Percentiles rank a stretch among this genome's conserved stretches.
These are phyloP conservation scores for Andinoacara biseriatus DNA, from an alignment of 2,113 vertebrate species.

Conservation along the genomic window DNA sequence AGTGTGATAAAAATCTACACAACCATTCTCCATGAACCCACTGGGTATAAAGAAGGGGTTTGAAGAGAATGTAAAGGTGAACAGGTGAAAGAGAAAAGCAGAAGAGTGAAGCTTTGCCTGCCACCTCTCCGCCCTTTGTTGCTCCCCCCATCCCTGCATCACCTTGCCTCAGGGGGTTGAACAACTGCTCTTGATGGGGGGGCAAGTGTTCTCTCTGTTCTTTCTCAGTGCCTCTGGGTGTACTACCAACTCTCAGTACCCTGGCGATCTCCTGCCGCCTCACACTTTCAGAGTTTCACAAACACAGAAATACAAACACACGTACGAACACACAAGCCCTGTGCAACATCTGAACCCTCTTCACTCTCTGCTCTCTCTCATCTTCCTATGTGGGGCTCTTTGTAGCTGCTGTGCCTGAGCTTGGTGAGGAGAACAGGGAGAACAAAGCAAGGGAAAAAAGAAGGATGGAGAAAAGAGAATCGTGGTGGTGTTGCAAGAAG, in stretches of 20 bases:
- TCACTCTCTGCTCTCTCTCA: slow-evolving; percentile 75
- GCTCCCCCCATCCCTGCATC: slow-evolving; percentile 72
- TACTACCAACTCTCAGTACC: slow-evolving; percentile 77
- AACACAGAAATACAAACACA: slow-evolving; percentile 63
- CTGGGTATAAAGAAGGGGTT: slow-evolving; percentile 71
- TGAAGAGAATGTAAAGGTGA: slow-evolving; percentile 74
- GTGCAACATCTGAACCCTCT: slow-evolving; percentile 73
- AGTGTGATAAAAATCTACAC: slow-evolving; percentile 26
- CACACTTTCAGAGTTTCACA: slow-evolving; percentile 67
- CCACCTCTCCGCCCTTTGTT: slow-evolving; percentile 68
- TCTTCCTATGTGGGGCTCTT: slow-evolving; percentile 80
- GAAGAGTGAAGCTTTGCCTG: slow-evolving; percentile 67
- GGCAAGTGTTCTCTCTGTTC: slow-evolving; percentile 80
- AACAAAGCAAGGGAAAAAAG: slow-evolving; percentile 68
- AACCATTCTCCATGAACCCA: slow-evolving; percentile 64
- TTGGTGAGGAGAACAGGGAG: slow-evolving; percentile 67
- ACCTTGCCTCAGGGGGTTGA: slow-evolving; percentile 76
- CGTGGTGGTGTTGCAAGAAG: slow-evolving; percentile 51
- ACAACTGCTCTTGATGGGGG: slow-evolving; percentile 78
- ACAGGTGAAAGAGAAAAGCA: slow-evolving; percentile 74
- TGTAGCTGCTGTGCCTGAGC: slow-evolving; percentile 72
- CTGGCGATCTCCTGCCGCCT: slow-evolving; percentile 78
- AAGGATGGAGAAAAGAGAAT: slow-evolving; percentile 64
- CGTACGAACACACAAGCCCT: slow-evolving; percentile 59
- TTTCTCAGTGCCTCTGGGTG: slow-evolving; percentile 74